A percentile compares a stretch with the other conserved stretches of the same genome.
phyloP scores from a whole-genome alignment of 2,888 invertebrate species.

The Callinectes sapidus region DNA sequence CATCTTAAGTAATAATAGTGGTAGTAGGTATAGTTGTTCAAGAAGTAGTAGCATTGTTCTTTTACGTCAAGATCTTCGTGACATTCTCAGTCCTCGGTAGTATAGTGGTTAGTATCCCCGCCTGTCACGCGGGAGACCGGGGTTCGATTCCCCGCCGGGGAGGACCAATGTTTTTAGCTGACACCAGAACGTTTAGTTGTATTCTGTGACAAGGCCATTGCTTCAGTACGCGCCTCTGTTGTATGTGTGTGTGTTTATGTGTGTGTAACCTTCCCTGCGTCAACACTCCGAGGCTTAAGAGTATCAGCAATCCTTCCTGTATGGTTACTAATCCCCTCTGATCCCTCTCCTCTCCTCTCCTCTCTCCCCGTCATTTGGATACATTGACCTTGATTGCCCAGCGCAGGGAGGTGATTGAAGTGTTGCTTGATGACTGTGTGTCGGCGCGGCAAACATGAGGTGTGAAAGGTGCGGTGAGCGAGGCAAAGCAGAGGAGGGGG shows the following conservation, averaged over 20 bases:
- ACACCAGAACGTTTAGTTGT: not conserved
- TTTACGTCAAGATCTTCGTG: not conserved
- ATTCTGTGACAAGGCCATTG: not conserved
- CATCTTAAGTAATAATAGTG: not conserved
- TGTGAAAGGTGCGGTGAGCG: too few species aligned
- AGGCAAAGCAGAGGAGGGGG: too few species aligned
- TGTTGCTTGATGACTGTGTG: too few species aligned
- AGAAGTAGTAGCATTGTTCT: not conserved
- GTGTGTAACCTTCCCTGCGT: not conserved
- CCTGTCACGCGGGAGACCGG: conserved; percentile 71
- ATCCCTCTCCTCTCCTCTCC: too few species aligned
- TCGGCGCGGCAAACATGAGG: too few species aligned
- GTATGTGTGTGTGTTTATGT: not conserved
- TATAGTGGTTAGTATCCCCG: conserved; percentile 70
- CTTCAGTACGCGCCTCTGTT: not conserved
- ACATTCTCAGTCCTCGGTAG: conserved; percentile 56
- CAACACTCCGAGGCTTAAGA: not conserved
- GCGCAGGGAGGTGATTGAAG: too few species aligned
- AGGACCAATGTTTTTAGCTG: conserved; percentile 20
- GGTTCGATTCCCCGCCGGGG: conserved; percentile 70
- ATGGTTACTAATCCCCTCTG: too few species aligned
- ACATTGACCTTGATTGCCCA: too few species aligned
- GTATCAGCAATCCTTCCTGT: too few species aligned
- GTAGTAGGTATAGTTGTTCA: not conserved
- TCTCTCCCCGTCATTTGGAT: too few species aligned